phyloP scores from a whole-genome alignment of 2,113 vertebrate genomes.

The Oriolus oriolus region DNA sequence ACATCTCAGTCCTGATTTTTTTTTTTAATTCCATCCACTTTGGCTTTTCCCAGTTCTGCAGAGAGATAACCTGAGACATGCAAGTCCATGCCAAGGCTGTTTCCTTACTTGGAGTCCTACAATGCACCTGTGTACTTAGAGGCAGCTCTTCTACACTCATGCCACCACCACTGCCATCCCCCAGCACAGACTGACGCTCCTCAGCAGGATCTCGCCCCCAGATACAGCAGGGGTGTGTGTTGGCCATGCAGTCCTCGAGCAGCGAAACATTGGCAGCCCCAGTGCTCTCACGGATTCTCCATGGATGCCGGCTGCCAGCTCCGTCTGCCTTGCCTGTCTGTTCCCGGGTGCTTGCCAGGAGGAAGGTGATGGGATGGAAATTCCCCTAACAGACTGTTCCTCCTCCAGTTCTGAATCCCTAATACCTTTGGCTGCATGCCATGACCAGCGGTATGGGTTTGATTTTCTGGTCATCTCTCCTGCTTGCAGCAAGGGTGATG shows the following conservation, averaged over 20 bases:
- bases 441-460: rapidly evolving
- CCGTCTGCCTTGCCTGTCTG: constrained; percentile 5
- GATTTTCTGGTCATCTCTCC: background rate
- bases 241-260: background rate
- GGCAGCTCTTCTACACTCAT: background rate
- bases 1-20: background rate
- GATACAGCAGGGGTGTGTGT: background rate
- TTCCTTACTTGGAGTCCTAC: background rate
- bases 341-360: background rate
- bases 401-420: background rate
- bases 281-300: background rate
- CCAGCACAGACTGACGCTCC: background rate
- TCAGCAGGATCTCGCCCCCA: background rate
- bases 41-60: background rate
- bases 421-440: background rate
- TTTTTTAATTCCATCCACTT: background rate
- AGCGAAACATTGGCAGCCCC: background rate
- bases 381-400: background rate
- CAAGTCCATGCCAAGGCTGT: background rate
- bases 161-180: background rate
- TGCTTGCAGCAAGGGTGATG: background rate
- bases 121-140: background rate
- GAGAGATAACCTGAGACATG: rapidly evolving
- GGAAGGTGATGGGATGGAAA: background rate
- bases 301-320: background rate